Evolutionary conservation across 2,113 vertebrate species (phyloP).

Genomic region (Neodon shergylaensis): DNA sequence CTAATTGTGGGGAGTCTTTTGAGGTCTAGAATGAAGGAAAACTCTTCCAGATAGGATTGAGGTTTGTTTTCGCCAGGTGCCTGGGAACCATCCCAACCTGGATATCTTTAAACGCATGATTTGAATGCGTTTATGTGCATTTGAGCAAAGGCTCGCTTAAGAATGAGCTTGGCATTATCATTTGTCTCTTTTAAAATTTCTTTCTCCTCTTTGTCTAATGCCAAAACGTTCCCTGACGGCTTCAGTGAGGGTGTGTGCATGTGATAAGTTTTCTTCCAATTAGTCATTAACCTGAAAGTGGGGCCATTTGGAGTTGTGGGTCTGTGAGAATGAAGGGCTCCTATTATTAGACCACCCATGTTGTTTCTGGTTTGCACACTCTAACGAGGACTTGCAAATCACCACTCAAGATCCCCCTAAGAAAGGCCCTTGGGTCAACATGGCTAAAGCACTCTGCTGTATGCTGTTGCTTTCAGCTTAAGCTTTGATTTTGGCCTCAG

Average conservation of each 20-base stretch:
- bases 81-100: constrained; percentile 2
- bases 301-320: background rate
- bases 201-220: background rate
- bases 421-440: background rate
- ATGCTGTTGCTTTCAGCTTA: background rate
- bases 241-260: background rate
- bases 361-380: background rate
- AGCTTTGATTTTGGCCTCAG: constrained; percentile 23
- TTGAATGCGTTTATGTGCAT: constrained; percentile 53
- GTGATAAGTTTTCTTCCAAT: constrained; percentile 34
- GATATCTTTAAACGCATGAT: background rate
- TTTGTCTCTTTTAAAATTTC: background rate
- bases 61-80: constrained; percentile 17
- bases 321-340: background rate
- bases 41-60: constrained; percentile 23
- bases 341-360: constrained; percentile 67
- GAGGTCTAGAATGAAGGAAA: constrained; percentile 18
- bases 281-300: constrained; percentile 40
- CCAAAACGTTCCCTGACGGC: constrained; percentile 10
- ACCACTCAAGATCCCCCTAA: constrained; percentile 16
- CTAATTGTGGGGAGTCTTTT: constrained; percentile 31
- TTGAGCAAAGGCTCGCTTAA: constrained; percentile 15
- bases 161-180: constrained; percentile 9
- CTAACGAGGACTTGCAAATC: constrained; percentile 56
- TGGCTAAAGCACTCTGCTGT: background rate